Conservation (phyloP, 2,888 invertebrate species). For the Chloroclystis v-ata region DNA sequence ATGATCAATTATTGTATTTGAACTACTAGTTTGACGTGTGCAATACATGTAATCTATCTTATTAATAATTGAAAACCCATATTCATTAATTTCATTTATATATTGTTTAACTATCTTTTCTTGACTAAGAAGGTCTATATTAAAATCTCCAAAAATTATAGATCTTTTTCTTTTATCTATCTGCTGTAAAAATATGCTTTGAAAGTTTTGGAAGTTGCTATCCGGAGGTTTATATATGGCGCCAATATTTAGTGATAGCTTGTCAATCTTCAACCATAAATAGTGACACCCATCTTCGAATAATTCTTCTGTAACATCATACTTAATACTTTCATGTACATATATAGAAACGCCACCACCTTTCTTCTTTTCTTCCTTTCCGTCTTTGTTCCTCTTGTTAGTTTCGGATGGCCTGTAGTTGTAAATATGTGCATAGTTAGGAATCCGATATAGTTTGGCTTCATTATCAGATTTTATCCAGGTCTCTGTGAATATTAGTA, state of each 20-base stretch:
- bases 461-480: background rate
- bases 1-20: background rate
- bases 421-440: background rate
- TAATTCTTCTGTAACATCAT: background rate
- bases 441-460: background rate
- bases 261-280: background rate
- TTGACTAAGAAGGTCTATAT: too few species aligned
- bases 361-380: background rate
- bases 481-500: background rate
- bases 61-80: background rate
- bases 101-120: too few species aligned
- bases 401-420: background rate
- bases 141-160: too few species aligned
- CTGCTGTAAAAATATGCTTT: background rate
- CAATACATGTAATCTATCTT: background rate
- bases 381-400: background rate
- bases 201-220: background rate
- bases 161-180: background rate
- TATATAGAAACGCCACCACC: background rate
- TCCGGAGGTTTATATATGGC: background rate
- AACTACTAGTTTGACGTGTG: background rate
- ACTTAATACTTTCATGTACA: background rate
- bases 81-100: too few species aligned
- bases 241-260: too few species aligned
- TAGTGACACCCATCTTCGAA: background rate